A percentile compares a stretch with the other conserved stretches of the same genome.
Evolutionary conservation across 2,888 invertebrate species (phyloP).

Genomic region (Chydorus sphaericus): DNA sequence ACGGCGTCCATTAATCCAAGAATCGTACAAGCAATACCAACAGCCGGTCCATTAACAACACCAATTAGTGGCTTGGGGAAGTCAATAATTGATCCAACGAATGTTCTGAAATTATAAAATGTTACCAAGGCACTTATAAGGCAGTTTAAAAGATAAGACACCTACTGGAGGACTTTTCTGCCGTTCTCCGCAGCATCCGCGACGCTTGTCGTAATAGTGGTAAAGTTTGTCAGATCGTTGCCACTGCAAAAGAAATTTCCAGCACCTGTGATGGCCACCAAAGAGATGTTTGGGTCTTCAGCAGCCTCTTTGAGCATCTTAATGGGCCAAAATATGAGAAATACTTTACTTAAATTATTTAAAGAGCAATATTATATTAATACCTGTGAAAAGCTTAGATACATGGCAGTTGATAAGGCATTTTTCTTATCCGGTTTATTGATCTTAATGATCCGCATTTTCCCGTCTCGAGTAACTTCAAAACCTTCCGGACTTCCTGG

Average conservation of each 20-base stretch:
- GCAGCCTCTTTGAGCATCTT: slow-evolving; percentile 48
- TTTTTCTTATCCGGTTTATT: slow-evolving; percentile 68
- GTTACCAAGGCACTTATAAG: background rate
- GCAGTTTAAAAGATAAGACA: slow-evolving; percentile 8
- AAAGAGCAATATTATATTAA: too few relatives aligned
- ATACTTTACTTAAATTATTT: too few relatives aligned
- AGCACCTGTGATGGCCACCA: slow-evolving; percentile 62
- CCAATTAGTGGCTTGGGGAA: slow-evolving; percentile 79
- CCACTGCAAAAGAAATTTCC: slow-evolving; percentile 76
- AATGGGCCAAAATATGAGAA: too few relatives aligned
- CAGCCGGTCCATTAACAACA: slow-evolving; percentile 83
- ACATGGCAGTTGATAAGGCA: slow-evolving; percentile 44
- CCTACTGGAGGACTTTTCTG: slow-evolving; percentile 15
- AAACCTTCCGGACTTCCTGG: slow-evolving; percentile 19
- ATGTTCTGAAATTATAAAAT: slow-evolving; percentile 35
- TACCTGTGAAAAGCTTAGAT: background rate
- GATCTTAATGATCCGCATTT: slow-evolving; percentile 44
- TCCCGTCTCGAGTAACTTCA: slow-evolving; percentile 29
- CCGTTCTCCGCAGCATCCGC: slow-evolving; percentile 11
- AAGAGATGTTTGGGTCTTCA: slow-evolving; percentile 44
- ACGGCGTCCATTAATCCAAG: slow-evolving; percentile 74
- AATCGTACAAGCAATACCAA: slow-evolving; percentile 77
- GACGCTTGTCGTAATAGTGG: slow-evolving; percentile 23
- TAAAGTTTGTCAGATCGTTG: slow-evolving; percentile 49
- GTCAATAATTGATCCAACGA: slow-evolving; percentile 60